These are phyloP conservation scores for Pseudolaguvia tuberculata DNA, from an alignment of 2,113 vertebrate species.

Conservation along the genomic window DNA sequence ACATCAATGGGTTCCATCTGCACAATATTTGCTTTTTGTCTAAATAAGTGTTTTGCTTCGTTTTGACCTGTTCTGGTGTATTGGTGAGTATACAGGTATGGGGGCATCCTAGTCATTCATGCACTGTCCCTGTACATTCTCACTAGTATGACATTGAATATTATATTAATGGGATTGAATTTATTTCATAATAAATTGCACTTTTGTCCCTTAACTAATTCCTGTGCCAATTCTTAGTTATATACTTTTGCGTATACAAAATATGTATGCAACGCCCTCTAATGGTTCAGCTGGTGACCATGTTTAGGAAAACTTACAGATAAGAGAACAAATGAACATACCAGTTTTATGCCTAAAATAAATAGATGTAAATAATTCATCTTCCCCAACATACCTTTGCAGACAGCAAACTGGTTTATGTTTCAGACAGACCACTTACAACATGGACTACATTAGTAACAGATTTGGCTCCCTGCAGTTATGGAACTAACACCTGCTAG, in stretches of 20 bases:
- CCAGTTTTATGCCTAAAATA: constrained; percentile 3
- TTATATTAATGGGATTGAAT: neutral
- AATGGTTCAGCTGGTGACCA: constrained; percentile 22
- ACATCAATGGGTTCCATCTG: constrained; percentile 65
- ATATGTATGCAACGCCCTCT: constrained; percentile 35
- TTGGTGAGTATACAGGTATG: neutral
- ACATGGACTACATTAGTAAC: constrained; percentile 61
- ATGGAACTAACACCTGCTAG: constrained; percentile 64
- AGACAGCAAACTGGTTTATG: constrained; percentile 24
- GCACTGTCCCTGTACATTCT: neutral
- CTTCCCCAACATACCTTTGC: neutral
- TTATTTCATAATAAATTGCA: constrained; percentile 8
- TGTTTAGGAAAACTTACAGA: constrained; percentile 2
- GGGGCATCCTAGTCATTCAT: neutral
- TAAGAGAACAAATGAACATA: constrained; percentile 2
- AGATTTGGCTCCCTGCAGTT: constrained; percentile 57
- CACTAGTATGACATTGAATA: neutral
- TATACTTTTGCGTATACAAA: neutral
- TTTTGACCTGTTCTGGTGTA: constrained; percentile 37
- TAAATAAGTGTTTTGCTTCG: constrained; percentile 49
- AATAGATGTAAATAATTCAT: constrained; percentile 19
- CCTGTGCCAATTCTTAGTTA: neutral
- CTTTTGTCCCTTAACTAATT: constrained; percentile 21
- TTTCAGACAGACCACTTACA: constrained; percentile 53
- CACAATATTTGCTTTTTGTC: constrained; percentile 56